Conservation (phyloP, 2,888 invertebrate species). For the Mythimna vitellina region DNA sequence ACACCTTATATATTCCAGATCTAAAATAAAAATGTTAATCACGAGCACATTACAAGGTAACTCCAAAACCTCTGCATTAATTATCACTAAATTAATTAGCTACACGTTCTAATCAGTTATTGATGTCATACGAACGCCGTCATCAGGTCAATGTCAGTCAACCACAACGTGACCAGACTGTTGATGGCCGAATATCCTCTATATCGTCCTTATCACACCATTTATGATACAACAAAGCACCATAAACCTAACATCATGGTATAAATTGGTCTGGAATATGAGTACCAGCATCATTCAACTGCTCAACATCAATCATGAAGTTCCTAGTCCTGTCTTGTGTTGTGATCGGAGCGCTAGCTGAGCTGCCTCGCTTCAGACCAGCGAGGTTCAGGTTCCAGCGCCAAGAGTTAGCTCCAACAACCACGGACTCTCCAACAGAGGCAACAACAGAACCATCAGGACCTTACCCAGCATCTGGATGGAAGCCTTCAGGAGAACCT, state of each 20-base stretch:
- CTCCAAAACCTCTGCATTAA: constrained; percentile 41
- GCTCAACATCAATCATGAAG: constrained; percentile 78
- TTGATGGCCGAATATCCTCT: constrained; percentile 72
- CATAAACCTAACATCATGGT: constrained; percentile 76
- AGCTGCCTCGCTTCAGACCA: constrained; percentile 85
- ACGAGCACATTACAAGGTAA: constrained; percentile 43
- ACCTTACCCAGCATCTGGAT: constrained; percentile 82
- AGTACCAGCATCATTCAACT: constrained; percentile 71
- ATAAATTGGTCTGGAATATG: constrained; percentile 72
- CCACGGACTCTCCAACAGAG: constrained; percentile 82
- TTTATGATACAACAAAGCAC: constrained; percentile 83
- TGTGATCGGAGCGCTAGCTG: constrained; percentile 77
- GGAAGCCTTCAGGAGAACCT: constrained; percentile 83
- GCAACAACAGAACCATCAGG: constrained; percentile 79
- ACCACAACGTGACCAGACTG: constrained; percentile 76
- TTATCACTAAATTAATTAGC: constrained; percentile 61
- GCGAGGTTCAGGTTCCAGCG: constrained; percentile 87
- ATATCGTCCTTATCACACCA: constrained; percentile 75
- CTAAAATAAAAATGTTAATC: constrained; percentile 24
- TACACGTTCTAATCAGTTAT: constrained; percentile 61
- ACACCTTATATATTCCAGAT: not conserved
- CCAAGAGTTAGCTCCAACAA: constrained; percentile 85
- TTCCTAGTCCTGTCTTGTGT: constrained; percentile 76
- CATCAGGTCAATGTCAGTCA: constrained; percentile 81
- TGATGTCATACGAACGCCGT: constrained; percentile 48